These are phyloP conservation scores for Saguinus imperator DNA, from an alignment of 2,113 vertebrate genomes.

Conservation along the genomic window DNA sequence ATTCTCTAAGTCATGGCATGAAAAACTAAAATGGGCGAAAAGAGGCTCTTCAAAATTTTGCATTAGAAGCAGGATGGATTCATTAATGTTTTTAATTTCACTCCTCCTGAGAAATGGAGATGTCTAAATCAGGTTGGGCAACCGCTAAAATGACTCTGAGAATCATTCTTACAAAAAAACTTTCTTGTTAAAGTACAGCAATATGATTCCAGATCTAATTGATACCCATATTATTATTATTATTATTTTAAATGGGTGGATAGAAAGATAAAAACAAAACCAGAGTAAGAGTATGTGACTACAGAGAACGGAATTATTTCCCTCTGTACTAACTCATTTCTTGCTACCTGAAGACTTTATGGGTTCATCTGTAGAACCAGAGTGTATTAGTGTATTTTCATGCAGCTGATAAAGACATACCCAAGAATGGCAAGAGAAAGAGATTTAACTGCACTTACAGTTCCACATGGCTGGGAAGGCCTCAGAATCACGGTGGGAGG, in stretches of 20 bases:
- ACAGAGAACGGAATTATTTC: not conserved
- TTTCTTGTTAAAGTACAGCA: not conserved
- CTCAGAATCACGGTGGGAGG: too few relatives aligned
- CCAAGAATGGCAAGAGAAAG: too few relatives aligned
- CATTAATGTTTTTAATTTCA: not conserved
- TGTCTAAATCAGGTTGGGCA: not conserved
- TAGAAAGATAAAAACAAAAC: not conserved
- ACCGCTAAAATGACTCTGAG: not conserved
- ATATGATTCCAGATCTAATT: not conserved
- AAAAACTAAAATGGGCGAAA: not conserved
- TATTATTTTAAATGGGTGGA: not conserved
- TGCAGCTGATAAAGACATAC: too few relatives aligned
- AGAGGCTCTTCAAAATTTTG: not conserved
- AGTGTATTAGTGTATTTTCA: too few relatives aligned
- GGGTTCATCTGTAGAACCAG: not conserved
- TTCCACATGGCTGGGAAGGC: too few relatives aligned
- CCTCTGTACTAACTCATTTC: not conserved
- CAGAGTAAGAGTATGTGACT: not conserved
- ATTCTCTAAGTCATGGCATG: not conserved
- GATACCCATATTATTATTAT: not conserved
- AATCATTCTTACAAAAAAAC: not conserved
- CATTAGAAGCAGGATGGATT: not conserved
- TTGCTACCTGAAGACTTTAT: not conserved
- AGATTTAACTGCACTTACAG: too few relatives aligned
- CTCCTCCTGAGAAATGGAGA: not conserved